Conservation (phyloP, 2,113 vertebrate species). For the Pteronura brasiliensis region DNA sequence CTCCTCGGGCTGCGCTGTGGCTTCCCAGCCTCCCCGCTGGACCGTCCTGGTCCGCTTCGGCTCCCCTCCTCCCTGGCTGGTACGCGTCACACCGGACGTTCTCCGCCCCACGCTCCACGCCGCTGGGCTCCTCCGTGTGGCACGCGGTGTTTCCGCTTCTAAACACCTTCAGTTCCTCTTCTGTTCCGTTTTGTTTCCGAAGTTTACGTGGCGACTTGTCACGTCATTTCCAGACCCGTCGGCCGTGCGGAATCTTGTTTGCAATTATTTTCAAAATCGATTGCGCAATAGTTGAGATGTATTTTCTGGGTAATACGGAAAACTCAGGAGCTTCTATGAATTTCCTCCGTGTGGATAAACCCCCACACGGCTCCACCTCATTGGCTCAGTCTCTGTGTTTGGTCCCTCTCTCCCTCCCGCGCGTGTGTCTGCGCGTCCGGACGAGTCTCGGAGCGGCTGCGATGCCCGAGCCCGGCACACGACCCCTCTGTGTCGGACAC, state of each 20-base stretch:
- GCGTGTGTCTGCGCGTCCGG: not conserved
- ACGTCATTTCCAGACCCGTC: not conserved
- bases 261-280: not conserved
- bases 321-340: not conserved
- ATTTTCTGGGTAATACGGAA: not conserved
- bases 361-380: not conserved
- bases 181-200: not conserved
- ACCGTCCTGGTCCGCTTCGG: too few species aligned
- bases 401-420: not conserved
- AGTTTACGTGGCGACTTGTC: not conserved
- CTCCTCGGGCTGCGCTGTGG: not conserved
- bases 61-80: not conserved
- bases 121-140: rapidly evolving
- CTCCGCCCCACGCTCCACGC: rapidly evolving
- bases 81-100: rapidly evolving
- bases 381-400: not conserved
- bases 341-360: not conserved
- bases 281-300: not conserved
- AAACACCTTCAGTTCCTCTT: not conserved
- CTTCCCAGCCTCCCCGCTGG: not conserved
- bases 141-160: not conserved
- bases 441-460: not conserved
- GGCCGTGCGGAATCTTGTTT: too few species aligned
- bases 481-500: not conserved
- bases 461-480: not conserved